phyloP scores from a whole-genome alignment of 2,797 vertebrate genomes.

The Sandelia bainsii region DNA sequence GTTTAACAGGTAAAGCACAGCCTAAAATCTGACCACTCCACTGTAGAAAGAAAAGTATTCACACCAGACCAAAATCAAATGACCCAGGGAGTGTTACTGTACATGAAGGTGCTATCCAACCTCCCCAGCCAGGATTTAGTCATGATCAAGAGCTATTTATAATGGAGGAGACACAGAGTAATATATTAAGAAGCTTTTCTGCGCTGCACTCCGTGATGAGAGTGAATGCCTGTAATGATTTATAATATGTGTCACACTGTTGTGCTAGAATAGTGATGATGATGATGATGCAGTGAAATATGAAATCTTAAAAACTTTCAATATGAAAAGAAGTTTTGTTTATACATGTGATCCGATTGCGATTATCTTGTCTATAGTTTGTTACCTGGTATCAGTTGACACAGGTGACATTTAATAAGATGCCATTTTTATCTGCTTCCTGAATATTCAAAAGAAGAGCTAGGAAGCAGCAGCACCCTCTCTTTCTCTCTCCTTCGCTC shows the following conservation, averaged over 20 bases:
- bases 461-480: slow-evolving; percentile 62
- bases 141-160: slow-evolving; percentile 86
- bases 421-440: slow-evolving; percentile 63
- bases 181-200: slow-evolving; percentile 86
- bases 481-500: slow-evolving; percentile 41
- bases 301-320: slow-evolving; percentile 69
- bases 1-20: slow-evolving; percentile 67
- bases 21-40: slow-evolving; percentile 54
- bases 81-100: slow-evolving; percentile 57
- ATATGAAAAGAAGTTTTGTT: slow-evolving; percentile 74
- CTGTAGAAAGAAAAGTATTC: slow-evolving; percentile 42
- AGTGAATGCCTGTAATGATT: slow-evolving; percentile 80
- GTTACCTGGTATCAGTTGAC: slow-evolving; percentile 67
- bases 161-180: slow-evolving; percentile 85
- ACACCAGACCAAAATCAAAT: slow-evolving; percentile 49
- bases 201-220: slow-evolving; percentile 73
- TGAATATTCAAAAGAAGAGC: slow-evolving; percentile 53
- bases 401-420: slow-evolving; percentile 59
- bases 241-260: slow-evolving; percentile 80
- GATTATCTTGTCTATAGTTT: slow-evolving; percentile 70
- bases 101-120: slow-evolving; percentile 74
- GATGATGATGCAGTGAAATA: slow-evolving; percentile 73
- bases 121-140: slow-evolving; percentile 69
- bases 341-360: slow-evolving; percentile 69
- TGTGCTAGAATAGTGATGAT: slow-evolving; percentile 81